Evolutionary conservation across 2,113 vertebrate species (phyloP), one percentile per base, ranked within the genome.

Genomic region (Poecilia latipinna): DNA sequence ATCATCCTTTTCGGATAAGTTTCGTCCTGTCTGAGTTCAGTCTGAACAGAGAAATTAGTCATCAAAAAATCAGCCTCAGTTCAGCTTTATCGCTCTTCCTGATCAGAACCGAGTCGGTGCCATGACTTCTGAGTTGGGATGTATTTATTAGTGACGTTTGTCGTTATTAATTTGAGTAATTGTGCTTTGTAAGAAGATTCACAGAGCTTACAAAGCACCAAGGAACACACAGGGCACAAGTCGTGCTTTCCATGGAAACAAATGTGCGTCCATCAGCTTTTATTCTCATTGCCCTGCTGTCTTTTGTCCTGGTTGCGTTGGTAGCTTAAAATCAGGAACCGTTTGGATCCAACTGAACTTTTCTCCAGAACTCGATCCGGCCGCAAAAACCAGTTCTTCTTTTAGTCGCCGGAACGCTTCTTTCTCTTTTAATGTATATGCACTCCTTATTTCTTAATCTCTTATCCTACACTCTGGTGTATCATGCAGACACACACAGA

Each of bases 381-480:
- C 70, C 63, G 78, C 77, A 82, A 85, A 76, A 80, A 86, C 69
- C 48, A 51, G 74, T 73, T 67, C 80, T 80, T 62, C 84, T 63
- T 76, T 35, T 22, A 65, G 51, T 78, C 78, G 78, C 77, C 13
- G 33, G 75, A 80, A 65, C n/a, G 65, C 63, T 32, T 32, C 29
- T 72, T 35, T 64, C 62, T 64, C 35, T 48, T 7, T 29, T 75
- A 77, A 78, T 84, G 65, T 77, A 77, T 80, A 67, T 84, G 80
- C 67, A 79, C 62, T 70, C 12, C 12, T 67, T n/a, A 35, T 32
- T 83, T 48, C 65, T 82, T 72, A 72, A 80, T 87, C 79, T 62
- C 83, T 90, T 84, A 82, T 87, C 73, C 83, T 71, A 31, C 35
- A 35, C 24, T 24, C 22, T 24, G 15, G 35, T 78, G 65, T 63